These are phyloP conservation scores for Cyrtorhinus lividipennis DNA, from an alignment of 1,140 invertebrate genomes.

Conservation along the genomic window DNA sequence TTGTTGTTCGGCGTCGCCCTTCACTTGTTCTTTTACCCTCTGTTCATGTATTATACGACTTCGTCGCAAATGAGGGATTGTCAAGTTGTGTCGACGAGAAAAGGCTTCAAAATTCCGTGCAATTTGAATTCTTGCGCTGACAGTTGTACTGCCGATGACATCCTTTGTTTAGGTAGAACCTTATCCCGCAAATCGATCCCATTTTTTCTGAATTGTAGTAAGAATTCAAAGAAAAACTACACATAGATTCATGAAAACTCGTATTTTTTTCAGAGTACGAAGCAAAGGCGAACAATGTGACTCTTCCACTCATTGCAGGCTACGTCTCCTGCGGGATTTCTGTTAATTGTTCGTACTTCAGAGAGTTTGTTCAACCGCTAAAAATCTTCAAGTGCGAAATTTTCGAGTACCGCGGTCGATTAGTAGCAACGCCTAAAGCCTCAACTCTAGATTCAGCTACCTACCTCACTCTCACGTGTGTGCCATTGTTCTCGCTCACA, in stretches of 20 bases:
- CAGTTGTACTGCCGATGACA: not conserved
- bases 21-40: not conserved
- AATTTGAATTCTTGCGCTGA: not conserved
- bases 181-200: no score
- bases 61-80: not conserved
- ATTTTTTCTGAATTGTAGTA: no score
- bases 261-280: no score
- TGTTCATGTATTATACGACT: not conserved
- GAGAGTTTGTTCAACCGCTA: not conserved
- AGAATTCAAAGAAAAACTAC: no score
- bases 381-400: not conserved
- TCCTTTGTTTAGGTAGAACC: not conserved
- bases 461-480: not conserved
- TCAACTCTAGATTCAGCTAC: not conserved
- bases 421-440: not conserved
- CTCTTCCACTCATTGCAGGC: not conserved
- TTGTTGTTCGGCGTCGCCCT: not conserved
- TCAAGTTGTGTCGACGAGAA: not conserved
- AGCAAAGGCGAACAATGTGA: not conserved
- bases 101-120: not conserved
- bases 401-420: not conserved
- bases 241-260: no score
- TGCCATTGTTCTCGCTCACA: not conserved
- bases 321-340: not conserved
- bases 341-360: not conserved